Evolutionary conservation across 1,140 invertebrate species (phyloP).

Genomic region (Berghia stephanieae): DNA sequence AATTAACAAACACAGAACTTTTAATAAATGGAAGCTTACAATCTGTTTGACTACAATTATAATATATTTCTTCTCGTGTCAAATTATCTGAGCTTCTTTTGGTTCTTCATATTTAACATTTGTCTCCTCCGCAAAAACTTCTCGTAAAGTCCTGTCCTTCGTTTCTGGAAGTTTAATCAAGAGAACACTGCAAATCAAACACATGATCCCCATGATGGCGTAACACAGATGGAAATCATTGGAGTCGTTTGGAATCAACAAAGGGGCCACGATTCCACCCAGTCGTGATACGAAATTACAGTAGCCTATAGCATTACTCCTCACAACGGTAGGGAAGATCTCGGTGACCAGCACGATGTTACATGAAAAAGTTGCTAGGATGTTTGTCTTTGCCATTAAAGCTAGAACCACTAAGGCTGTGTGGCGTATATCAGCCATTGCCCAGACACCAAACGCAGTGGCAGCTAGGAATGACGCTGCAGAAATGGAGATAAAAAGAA

Average conservation of each 20-base stretch:
- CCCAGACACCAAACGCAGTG: background rate
- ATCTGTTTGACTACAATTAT: no score
- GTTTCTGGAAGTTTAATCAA: no score
- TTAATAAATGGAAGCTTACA: no score
- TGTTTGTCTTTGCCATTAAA: background rate
- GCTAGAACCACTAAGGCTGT: background rate
- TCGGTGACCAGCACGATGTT: background rate
- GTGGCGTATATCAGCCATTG: background rate
- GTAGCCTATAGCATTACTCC: background rate
- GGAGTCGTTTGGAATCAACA: background rate
- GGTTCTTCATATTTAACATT: no score
- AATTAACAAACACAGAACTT: no score
- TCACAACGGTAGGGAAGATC: background rate
- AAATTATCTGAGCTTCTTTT: no score
- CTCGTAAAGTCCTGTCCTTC: no score
- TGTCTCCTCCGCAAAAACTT: no score
- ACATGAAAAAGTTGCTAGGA: background rate
- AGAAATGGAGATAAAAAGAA: background rate
- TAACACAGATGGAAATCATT: no score
- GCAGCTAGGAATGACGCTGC: background rate
- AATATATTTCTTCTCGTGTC: no score
- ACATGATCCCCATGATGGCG: no score
- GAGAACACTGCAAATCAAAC: no score
- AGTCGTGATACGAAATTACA: background rate
- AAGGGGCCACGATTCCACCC: background rate